Evolutionary conservation across 1,140 invertebrate species (phyloP).

Genomic region (Trachelipus rathkii): DNA sequence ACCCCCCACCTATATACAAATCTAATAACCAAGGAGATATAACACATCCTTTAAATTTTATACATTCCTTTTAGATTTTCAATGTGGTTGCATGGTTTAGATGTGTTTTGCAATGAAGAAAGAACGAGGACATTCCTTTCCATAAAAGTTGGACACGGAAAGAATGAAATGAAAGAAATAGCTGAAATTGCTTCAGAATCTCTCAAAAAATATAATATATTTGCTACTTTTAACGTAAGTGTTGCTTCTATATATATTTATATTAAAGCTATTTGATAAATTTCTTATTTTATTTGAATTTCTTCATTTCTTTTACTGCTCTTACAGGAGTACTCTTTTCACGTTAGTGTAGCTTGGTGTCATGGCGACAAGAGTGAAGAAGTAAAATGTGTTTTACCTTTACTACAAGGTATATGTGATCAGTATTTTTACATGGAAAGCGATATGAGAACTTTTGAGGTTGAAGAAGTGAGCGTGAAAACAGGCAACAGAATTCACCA

Average conservation of each 20-base stretch:
- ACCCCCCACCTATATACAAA: too few species aligned
- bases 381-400: conserved; percentile 52
- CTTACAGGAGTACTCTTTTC: conserved; percentile 63
- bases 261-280: too few species aligned
- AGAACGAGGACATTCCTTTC: conserved; percentile 68
- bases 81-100: conserved; percentile 57
- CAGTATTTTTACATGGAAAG: conserved; percentile 48
- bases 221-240: conserved; percentile 61
- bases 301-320: too few species aligned
- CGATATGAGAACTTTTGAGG: conserved; percentile 45
- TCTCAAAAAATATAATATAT: conserved; percentile 63
- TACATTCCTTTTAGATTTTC: conserved; percentile 54
- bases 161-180: conserved; percentile 55
- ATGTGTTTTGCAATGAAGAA: conserved; percentile 69
- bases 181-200: conserved; percentile 58
- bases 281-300: too few species aligned
- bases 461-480: conserved; percentile 52
- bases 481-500: conserved; percentile 51
- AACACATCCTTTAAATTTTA: too few species aligned
- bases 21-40: too few species aligned
- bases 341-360: conserved; percentile 64
- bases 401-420: conserved; percentile 51
- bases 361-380: conserved; percentile 57
- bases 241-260: background rate
- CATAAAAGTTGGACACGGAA: conserved; percentile 55